Percentiles rank a stretch among this genome's conserved stretches.
Evolutionary conservation across 1,140 invertebrate species (phyloP).

Genomic region (Zaprionus davidi): DNA sequence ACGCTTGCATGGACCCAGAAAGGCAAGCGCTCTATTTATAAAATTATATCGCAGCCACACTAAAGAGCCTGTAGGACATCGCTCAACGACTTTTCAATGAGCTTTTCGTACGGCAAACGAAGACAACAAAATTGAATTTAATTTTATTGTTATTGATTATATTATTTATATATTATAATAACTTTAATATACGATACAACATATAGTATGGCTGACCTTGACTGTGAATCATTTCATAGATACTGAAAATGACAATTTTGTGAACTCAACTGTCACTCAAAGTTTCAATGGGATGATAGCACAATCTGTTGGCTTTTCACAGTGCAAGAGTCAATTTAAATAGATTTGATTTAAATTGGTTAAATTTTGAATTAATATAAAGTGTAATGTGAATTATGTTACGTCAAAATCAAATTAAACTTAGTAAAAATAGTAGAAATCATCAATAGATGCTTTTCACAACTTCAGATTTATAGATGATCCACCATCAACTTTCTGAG

Average conservation of each 20-base stretch:
- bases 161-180: background rate
- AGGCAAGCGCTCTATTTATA: conserved; percentile 33
- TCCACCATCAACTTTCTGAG: background rate
- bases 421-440: too few relatives aligned
- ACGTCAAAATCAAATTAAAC: too few relatives aligned
- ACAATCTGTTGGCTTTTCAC: background rate
- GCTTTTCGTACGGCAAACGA: conserved; percentile 20
- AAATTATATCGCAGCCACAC: conserved; percentile 29
- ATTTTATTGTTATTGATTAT: conserved; percentile 5
- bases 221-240: conserved; percentile 1
- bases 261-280: conserved; percentile 3
- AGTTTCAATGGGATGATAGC: conserved; percentile 18
- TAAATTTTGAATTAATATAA: too few relatives aligned
- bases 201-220: background rate
- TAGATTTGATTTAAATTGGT: background rate
- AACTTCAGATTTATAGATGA: background rate
- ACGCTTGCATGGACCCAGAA: conserved; percentile 30
- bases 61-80: background rate
- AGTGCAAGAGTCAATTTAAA: background rate
- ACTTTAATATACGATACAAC: too few relatives aligned
- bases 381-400: too few relatives aligned
- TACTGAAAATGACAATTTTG: conserved; percentile 1
- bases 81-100: conserved; percentile 52
- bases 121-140: background rate
- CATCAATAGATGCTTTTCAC: background rate